Conservation (phyloP, 30 jellyfish, hydroid and myxozoan species). For the Cassiopea andromeda region DNA sequence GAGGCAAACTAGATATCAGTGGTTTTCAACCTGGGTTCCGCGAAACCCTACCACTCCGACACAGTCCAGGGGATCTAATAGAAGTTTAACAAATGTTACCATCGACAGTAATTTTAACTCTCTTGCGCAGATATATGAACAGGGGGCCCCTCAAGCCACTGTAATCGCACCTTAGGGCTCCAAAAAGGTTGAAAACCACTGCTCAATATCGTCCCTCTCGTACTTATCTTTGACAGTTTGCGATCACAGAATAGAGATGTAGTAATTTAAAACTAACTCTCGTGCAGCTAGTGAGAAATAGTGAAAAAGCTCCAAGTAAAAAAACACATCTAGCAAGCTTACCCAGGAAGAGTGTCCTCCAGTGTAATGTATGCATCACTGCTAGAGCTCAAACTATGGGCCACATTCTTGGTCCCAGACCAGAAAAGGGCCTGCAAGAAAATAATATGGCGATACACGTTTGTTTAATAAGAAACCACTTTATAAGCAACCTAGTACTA, state of each 20-base stretch:
- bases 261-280: background rate
- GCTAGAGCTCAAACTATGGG: slow-evolving; percentile 35
- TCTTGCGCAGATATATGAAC: too few species aligned
- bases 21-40: too few species aligned
- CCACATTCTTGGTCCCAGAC: slow-evolving; percentile 54
- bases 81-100: too few species aligned
- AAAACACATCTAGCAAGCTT: background rate
- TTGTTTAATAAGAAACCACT: too few species aligned
- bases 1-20: too few species aligned
- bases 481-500: too few species aligned
- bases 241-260: background rate
- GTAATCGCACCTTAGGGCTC: background rate
- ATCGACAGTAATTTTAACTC: too few species aligned
- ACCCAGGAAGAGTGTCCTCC: slow-evolving; percentile 71
- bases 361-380: slow-evolving; percentile 32
- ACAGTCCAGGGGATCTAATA: too few species aligned
- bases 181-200: background rate
- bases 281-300: background rate
- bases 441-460: too few species aligned
- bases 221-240: background rate
- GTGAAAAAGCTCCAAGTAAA: background rate
- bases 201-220: background rate
- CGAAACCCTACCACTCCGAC: too few species aligned
- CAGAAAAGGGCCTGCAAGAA: slow-evolving; percentile 59
- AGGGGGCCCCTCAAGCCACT: too few species aligned